Base-by-base conservation (phyloP, 2,888 invertebrate species). In the Caenorhabditis macrosperma region DNA sequence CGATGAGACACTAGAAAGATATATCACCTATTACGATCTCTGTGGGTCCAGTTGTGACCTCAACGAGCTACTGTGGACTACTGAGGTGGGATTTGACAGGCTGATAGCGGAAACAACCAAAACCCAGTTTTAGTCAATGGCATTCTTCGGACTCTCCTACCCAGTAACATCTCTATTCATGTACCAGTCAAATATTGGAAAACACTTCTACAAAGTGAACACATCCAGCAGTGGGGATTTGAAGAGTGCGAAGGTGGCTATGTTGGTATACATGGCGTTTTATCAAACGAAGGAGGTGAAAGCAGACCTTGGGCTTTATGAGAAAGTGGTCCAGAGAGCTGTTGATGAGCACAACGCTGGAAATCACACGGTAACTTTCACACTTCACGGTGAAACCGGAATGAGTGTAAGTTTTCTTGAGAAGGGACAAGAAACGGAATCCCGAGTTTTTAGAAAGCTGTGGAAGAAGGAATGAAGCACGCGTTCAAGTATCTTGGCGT, bases 181-280 rank as follows among this genome's bases (percentile, higher is more conserved):
- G 1, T 86, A 85, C 68, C 61, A 84, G 46, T 81, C 86, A 15
- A 86, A 86, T 66, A 86, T 86, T 59, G 86, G 83, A 35, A 86
- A 86, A 52, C 82, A 86, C 60, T 84, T 86, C 55, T 86, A 81
- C 54, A 46, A 76, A 24, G 67, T 79, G 3, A 38, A 50, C 1
- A 71, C 52, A 0, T 22, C 55, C 2, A 26, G 50, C 0, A 41
- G 38, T 12, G 76, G 67, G 1, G 59, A 72, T 9, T 48, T 84
- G 33, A 24, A 52, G 6, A 76, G 72, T 24, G 54, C 83, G 0
- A 80, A 86, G 20, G 38, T 82, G n/a, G 71, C 79, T 0, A 84
- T 82, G 33, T 67, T 86, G 17, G 85, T 83, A 12, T 86, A 83
- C 66, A 85, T 85, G 84, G 74, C 82, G 12, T 86, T 86, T 63